Base-by-base conservation (phyloP, 2,797 vertebrate species). In the Hoplostethus atlanticus region DNA sequence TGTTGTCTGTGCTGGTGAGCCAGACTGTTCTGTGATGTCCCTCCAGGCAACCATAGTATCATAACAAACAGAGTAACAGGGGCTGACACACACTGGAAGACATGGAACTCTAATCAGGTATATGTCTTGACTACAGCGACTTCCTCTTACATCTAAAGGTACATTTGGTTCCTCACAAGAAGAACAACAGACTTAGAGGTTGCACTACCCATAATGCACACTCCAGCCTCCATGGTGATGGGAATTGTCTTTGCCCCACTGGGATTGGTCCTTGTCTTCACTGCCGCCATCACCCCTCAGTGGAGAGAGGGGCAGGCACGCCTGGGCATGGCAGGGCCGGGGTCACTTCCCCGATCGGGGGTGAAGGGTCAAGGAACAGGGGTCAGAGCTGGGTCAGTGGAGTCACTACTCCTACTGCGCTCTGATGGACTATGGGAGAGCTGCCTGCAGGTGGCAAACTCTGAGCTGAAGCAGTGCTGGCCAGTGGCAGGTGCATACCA, bases 341-440 rank as follows among this genome's bases (percentile, higher is more conserved):
- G 88, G 2, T 85, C 81, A 11, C 40, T 89, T 3, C 79, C 91
- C 1, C 80, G 87, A 1, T 48, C 77, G 0, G 85, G 86, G 1
- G 7, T 62, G 12, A 92, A 87, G 70, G 74, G 84, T 79, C 89
- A 89, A 6, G 79, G 81, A 5, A 6, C 15, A n/a, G 88, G 77
- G 58, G 38, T 51, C 6, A 62, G 50, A 68, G 63, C 76, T 6
- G 77, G 83, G 1, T 71, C 75, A 0, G 59, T 54, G 65, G 92
- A 89, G 11, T 72, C 86, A 0, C 69, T 94, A 54, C 90, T 95
- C 11, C 48, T 95, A 0, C 76, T 94, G 25, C 93, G 94, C 40
- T 93, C 94, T 0, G 95, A 95, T 5, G 95, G 94, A 12, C 77
- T 95, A 0, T 96, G 95, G 95, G 94, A 96, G 83, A 95, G 93